Percentiles rank a stretch among this genome's conserved stretches.
Conservation (phyloP, 35 echinoderm and acorn worm genomes). For the Apostichopus japonicus region DNA sequence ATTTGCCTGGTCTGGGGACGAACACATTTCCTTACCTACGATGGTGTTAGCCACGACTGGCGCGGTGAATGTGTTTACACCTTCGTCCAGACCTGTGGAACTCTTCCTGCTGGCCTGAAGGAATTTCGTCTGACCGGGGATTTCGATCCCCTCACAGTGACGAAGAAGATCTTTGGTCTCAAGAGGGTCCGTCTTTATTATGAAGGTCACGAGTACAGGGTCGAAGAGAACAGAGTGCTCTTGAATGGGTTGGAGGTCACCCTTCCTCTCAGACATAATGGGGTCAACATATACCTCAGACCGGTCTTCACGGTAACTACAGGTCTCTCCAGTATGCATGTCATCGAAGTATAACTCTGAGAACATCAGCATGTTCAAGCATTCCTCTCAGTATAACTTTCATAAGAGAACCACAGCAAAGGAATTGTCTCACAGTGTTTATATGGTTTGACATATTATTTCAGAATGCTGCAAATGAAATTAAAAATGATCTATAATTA, state of each 20-base stretch:
- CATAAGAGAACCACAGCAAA: too few species aligned
- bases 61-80: conserved; percentile 57
- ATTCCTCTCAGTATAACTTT: too few species aligned
- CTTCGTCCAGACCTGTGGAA: conserved; percentile 40
- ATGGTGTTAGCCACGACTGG: conserved; percentile 50
- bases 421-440: too few species aligned
- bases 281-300: conserved; percentile 39
- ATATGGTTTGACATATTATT: too few species aligned
- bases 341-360: too few species aligned
- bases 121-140: conserved; percentile 41
- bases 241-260: conserved; percentile 38
- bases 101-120: not conserved
- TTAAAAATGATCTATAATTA: too few species aligned
- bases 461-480: too few species aligned
- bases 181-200: conserved; percentile 21
- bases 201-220: conserved; percentile 25
- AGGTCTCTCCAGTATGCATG: too few species aligned
- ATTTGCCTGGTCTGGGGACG: conserved; percentile 56
- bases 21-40: conserved; percentile 56
- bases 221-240: conserved; percentile 33
- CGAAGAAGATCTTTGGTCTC: conserved; percentile 5
- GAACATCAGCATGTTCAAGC: too few species aligned
- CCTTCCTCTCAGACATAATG: conserved; percentile 24
- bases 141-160: conserved; percentile 16
- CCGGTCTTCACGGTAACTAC: conserved; percentile 26